Conservation (phyloP, 2,113 vertebrate genomes). For the Pelobates fuscus region DNA sequence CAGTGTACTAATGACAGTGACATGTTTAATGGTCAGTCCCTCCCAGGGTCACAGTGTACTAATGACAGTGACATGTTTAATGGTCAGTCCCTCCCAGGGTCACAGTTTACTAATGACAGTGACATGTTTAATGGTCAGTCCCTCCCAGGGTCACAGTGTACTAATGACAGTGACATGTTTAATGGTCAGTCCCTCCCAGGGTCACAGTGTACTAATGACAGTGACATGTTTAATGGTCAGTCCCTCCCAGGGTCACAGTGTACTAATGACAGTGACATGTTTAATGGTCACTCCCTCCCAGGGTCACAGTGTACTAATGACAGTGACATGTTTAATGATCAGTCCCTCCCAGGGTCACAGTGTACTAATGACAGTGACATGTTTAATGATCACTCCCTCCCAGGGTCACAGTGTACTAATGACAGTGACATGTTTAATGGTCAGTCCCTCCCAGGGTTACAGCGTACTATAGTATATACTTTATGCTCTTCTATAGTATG, state of each 20-base stretch:
- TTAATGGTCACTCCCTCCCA: background rate
- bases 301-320: no score
- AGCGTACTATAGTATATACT: background rate
- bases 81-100: no score
- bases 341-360: background rate
- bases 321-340: background rate
- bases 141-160: background rate
- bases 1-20: no score
- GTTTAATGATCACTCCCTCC: background rate
- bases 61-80: background rate
- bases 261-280: no score
- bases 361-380: no score
- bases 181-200: background rate
- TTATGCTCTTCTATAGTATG: slow-evolving; percentile 71
- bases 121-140: no score
- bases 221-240: background rate
- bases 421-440: background rate
- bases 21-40: background rate
- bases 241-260: background rate
- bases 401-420: background rate
- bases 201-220: no score
- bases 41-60: background rate
- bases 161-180: no score
- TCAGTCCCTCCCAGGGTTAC: background rate
- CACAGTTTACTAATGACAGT: background rate